A percentile compares a stretch with the other conserved stretches of the same genome.
phyloP scores from a whole-genome alignment of 2,888 invertebrate genomes.

The Cremastobaeus sp. region DNA sequence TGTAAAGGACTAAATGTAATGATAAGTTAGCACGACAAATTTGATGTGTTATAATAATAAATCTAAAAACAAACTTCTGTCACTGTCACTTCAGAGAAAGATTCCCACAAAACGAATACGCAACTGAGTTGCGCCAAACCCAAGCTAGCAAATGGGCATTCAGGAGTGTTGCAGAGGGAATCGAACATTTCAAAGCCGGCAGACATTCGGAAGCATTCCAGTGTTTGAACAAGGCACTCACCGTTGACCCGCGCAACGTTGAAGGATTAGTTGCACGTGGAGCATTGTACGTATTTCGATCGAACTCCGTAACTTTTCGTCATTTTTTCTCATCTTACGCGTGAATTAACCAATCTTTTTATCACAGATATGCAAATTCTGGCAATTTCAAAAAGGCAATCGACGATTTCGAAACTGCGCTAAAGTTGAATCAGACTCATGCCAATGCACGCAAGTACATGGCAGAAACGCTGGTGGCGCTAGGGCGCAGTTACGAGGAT shows the following conservation, averaged over 20 bases:
- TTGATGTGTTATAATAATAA: background rate
- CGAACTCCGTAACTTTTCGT: no score
- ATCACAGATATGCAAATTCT: constrained; percentile 93
- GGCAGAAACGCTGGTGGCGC: constrained; percentile 93
- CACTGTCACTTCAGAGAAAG: constrained; percentile 81
- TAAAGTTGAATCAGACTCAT: constrained; percentile 92
- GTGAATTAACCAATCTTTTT: no score
- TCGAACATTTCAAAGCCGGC: constrained; percentile 95
- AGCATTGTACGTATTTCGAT: constrained; percentile 86
- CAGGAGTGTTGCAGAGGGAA: constrained; percentile 94
- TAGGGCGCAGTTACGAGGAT: constrained; percentile 92
- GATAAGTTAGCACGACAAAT: constrained; percentile 14
- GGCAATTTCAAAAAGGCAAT: constrained; percentile 96
- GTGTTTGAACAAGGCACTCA: constrained; percentile 94
- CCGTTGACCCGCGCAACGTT: constrained; percentile 93
- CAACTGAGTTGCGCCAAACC: constrained; percentile 89
- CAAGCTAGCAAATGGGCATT: constrained; percentile 97
- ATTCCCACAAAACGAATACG: constrained; percentile 89
- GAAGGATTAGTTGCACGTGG: constrained; percentile 95
- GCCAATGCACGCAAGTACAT: constrained; percentile 96
- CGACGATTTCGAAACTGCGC: constrained; percentile 94
- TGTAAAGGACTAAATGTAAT: constrained; percentile 24
- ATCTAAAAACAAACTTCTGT: constrained; percentile 34
- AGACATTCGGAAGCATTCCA: constrained; percentile 96
- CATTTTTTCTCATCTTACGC: no score